Evolutionary conservation across 2,888 invertebrate genomes (phyloP), one percentile per base, ranked within the genome.

Genomic region (Beris morrisii): DNA sequence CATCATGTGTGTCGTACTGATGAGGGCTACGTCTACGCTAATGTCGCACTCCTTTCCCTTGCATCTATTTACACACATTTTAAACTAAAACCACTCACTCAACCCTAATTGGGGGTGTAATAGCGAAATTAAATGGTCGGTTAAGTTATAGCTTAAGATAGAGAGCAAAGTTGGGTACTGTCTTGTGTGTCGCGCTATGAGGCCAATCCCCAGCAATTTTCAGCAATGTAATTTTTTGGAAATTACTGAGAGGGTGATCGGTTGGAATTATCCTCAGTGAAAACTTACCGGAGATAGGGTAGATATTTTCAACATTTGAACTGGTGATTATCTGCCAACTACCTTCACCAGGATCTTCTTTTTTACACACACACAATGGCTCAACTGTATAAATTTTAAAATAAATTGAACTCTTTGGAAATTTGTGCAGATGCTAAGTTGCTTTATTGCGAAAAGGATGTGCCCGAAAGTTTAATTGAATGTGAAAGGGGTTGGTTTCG

Each of bases 51-150:
- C 55, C 45, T 30, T n/a, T 13, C 13, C 54, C 44, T 28, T 64
- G 30, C 54, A 45, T 32, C 30, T 54, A 46, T 46, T 54, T 54
- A 44, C 44, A 44, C 31, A 52, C n/a, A 45, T 64, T 55, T 64
- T 54, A 64, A 67, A 69, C 63, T 64, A 64, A 67, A 67, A 55
- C 44, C 59, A 70, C 70, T 74, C 72, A 74, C 75, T 75, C 73
- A 72, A 68, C 74, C 71, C 75, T 78, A 79, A 79, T 78, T 79
- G 78, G 75, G 77, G 75, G 77, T 78, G 78, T 76, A 77, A 78
- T 76, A 75, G 77, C 74, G 73, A 76, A 73, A 75, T 77, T 76
- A 75, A 76, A 74, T 74, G 75, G 73, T 74, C 72, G 73, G 73
- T 73, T 75, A 73, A 75, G 72, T 73, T 72, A 71, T 43, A 50